A percentile compares a stretch with the other conserved stretches of the same genome.
These are phyloP conservation scores for Oncorhynchus nerka DNA, from an alignment of 2,113 vertebrate species.

Conservation along the genomic window DNA sequence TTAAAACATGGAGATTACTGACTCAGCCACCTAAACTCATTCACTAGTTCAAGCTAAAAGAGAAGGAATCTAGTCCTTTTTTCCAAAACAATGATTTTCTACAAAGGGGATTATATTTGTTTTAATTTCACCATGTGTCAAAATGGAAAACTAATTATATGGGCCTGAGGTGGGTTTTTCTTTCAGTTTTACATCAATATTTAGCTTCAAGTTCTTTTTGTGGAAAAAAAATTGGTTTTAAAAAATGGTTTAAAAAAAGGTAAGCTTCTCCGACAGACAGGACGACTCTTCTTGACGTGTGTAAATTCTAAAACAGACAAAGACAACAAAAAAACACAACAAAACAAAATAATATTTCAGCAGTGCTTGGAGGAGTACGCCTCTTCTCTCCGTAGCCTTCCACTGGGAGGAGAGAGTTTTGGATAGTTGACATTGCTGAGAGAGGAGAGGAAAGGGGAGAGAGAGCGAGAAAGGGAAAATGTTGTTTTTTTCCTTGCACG, in stretches of 20 bases:
- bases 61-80: conserved; percentile 64
- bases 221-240: conserved; percentile 54
- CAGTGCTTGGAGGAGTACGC: conserved; percentile 69
- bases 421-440: conserved; percentile 56
- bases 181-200: conserved; percentile 39
- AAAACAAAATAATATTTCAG: conserved; percentile 53
- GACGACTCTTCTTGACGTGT: conserved; percentile 59
- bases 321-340: conserved; percentile 61
- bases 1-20: conserved; percentile 61
- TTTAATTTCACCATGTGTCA: conserved; percentile 49
- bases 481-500: not conserved
- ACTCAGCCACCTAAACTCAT: conserved; percentile 71
- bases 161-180: conserved; percentile 61
- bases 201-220: conserved; percentile 52
- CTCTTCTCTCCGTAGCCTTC: conserved; percentile 32
- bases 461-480: conserved; percentile 41
- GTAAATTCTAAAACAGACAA: conserved; percentile 68
- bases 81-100: conserved; percentile 58
- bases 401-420: conserved; percentile 47
- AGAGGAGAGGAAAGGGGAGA: conserved; percentile 11
- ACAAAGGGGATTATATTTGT: conserved; percentile 43
- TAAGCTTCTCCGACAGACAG: conserved; percentile 44
- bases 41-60: conserved; percentile 76
- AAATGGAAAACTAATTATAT: conserved; percentile 58
- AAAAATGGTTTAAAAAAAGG: conserved; percentile 73